phyloP scores from a whole-genome alignment of 1,140 invertebrate genomes.

The Lethocerus indicus region DNA sequence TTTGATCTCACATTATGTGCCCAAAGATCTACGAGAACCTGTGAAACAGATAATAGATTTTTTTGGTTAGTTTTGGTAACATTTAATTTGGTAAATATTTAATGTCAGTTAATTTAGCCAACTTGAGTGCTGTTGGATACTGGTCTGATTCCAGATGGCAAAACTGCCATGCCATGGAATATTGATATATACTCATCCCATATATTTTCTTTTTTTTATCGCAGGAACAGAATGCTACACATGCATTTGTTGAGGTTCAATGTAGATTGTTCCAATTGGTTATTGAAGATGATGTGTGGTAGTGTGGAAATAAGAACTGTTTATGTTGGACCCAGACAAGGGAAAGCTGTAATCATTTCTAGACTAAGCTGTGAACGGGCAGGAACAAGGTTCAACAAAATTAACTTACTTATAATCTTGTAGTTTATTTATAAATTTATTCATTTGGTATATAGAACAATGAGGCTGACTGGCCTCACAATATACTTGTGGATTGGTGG shows the following conservation, averaged over 20 bases:
- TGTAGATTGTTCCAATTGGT: slow-evolving; percentile 73
- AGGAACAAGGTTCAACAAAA: slow-evolving; percentile 39
- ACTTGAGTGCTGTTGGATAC: not conserved
- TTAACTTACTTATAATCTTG: not conserved
- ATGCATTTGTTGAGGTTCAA: slow-evolving; percentile 80
- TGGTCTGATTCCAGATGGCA: no score
- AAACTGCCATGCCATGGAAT: not conserved
- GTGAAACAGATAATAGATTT: slow-evolving; percentile 57
- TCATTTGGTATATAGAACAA: no score
- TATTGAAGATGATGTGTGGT: slow-evolving; percentile 90
- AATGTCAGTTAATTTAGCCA: not conserved
- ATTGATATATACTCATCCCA: not conserved
- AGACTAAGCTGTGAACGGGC: slow-evolving; percentile 91
- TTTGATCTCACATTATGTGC: slow-evolving; percentile 86
- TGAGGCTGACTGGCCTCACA: no score
- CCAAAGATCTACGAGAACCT: slow-evolving; percentile 62
- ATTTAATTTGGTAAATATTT: not conserved
- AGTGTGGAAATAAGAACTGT: slow-evolving; percentile 90
- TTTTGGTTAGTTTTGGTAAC: not conserved
- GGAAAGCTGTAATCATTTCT: slow-evolving; percentile 84
- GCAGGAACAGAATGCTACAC: slow-evolving; percentile 42
- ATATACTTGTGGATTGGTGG: no score
- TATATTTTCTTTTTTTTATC: not conserved
- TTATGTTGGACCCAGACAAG: slow-evolving; percentile 84
- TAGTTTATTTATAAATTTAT: not conserved